Evolutionary conservation across 2,113 vertebrate genomes (phyloP).

Genomic region (Oreochromis tanganicae): DNA sequence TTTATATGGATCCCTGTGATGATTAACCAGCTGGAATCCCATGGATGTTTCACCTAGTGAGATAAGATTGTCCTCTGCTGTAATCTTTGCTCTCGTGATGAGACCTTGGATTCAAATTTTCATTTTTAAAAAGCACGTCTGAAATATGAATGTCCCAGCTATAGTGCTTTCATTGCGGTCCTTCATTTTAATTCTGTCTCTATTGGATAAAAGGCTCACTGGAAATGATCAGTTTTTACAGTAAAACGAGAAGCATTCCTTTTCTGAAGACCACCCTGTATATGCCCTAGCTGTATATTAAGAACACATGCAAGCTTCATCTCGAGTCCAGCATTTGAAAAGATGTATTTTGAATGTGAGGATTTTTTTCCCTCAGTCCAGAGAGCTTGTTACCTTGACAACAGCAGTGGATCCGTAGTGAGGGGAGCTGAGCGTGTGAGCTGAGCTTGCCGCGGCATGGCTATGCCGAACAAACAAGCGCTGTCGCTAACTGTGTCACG

Average conservation of each 20-base stretch:
- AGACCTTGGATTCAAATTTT: not conserved
- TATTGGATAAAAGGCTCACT: not conserved
- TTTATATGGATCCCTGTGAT: not conserved
- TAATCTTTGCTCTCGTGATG: not conserved
- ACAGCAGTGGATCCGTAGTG: constrained; percentile 66
- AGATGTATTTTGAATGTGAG: constrained; percentile 55
- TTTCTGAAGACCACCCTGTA: not conserved
- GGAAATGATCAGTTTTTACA: not conserved
- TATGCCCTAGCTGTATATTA: not conserved
- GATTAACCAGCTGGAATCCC: not conserved
- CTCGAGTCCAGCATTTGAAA: constrained; percentile 49
- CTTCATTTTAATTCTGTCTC: not conserved
- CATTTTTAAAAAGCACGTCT: not conserved
- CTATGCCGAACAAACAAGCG: constrained; percentile 66
- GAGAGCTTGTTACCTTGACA: constrained; percentile 77
- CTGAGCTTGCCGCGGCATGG: constrained; percentile 44
- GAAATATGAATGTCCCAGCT: not conserved
- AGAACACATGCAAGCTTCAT: constrained; percentile 26
- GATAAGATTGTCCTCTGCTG: not conserved
- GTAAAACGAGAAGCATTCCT: not conserved
- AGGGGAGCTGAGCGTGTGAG: constrained; percentile 47
- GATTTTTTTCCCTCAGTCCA: constrained; percentile 28
- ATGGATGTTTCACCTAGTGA: not conserved
- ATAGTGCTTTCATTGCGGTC: not conserved
- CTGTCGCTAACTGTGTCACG: constrained; percentile 67